A percentile compares a stretch with the other conserved stretches of the same genome.
Conservation (phyloP, 2,113 vertebrate genomes). For the Rhinoderma darwinii region DNA sequence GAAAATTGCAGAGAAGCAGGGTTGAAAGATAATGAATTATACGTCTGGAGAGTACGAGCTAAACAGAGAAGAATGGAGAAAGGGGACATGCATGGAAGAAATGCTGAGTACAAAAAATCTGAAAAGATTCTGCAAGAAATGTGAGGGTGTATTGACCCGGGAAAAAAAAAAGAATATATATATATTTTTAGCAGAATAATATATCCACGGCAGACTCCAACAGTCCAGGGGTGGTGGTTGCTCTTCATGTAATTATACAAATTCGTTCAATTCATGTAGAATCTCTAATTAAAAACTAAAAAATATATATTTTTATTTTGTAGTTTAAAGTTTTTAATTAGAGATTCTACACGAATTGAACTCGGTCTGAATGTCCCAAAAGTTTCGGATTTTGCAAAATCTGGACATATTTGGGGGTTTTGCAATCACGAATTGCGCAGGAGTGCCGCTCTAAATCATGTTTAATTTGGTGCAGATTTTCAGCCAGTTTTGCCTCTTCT, state of each 20-base stretch:
- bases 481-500: no score
- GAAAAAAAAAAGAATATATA: background rate
- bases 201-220: background rate
- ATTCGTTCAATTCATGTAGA: no score
- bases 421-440: no score
- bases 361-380: no score
- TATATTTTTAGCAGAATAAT: background rate
- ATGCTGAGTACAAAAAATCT: background rate
- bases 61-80: slow-evolving; percentile 17
- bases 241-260: background rate
- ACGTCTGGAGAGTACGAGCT: slow-evolving; percentile 16
- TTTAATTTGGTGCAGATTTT: no score
- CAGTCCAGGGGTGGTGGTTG: background rate
- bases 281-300: no score
- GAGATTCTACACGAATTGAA: no score
- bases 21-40: slow-evolving; percentile 52
- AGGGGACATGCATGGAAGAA: slow-evolving; percentile 15
- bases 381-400: no score
- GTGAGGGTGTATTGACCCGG: background rate
- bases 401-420: no score
- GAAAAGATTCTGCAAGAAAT: slow-evolving; percentile 10
- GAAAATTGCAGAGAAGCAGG: slow-evolving; percentile 44
- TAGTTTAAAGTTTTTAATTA: no score
- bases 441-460: no score
- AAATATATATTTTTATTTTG: no score